A percentile compares a stretch with the other conserved stretches of the same genome.
Conservation (phyloP, 2,888 invertebrate species). For the Scaptodrosophila latifasciaeformis region DNA sequence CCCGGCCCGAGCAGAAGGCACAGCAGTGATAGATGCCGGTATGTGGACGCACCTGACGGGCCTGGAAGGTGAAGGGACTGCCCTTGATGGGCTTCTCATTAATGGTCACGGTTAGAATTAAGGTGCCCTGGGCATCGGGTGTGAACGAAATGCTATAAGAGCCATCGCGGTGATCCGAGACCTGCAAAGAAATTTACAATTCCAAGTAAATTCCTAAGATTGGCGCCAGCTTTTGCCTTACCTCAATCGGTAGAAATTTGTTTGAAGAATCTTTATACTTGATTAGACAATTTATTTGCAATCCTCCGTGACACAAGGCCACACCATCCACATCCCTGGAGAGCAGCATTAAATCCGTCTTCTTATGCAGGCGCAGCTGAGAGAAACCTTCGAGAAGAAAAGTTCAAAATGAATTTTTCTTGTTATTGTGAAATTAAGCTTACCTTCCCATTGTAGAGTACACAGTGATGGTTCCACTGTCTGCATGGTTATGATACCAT, state of each 20-base stretch:
- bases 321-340: conserved; percentile 80
- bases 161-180: conserved; percentile 80
- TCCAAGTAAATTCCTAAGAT: background rate
- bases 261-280: conserved; percentile 77
- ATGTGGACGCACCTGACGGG: conserved; percentile 80
- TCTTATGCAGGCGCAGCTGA: conserved; percentile 79
- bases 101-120: conserved; percentile 79
- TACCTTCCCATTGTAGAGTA: conserved; percentile 76
- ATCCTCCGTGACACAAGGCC: conserved; percentile 81
- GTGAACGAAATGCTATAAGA: conserved; percentile 79
- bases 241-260: conserved; percentile 76
- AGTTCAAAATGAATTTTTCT: background rate
- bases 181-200: conserved; percentile 70
- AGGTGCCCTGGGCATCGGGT: conserved; percentile 80
- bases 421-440: conserved; percentile 69
- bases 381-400: conserved; percentile 55
- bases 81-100: conserved; percentile 82
- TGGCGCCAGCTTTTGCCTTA: conserved; percentile 60
- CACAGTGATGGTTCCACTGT: conserved; percentile 80
- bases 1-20: conserved; percentile 87
- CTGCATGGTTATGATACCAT: conserved; percentile 80
- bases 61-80: conserved; percentile 81
- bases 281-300: conserved; percentile 78
- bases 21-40: conserved; percentile 87
- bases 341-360: conserved; percentile 79